Evolutionary conservation across 2,797 vertebrate species (phyloP), one percentile per base, ranked within the genome.

Genomic region (Chelonia mydas): DNA sequence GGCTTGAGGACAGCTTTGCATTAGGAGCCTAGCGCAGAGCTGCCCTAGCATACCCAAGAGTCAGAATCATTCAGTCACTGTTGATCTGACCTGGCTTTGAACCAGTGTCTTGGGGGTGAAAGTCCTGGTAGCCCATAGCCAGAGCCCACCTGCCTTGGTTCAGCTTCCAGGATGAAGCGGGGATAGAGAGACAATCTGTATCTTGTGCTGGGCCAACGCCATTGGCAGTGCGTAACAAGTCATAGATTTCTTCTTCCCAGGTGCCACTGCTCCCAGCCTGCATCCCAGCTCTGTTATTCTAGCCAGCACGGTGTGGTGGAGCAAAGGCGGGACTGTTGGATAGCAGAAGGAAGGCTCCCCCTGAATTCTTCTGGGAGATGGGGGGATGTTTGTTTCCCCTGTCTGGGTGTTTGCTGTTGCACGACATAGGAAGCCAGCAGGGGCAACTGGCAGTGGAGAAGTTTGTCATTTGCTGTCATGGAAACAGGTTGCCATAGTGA

Each of bases 401-500:
- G 5, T 17, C 25, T 86, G 41, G n/a, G 33, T 49, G 33, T 83
- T 59, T 68, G 68, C 72, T 88, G 51, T 88, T 51, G 61, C 53
- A 80, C 59, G 17, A 72, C 68, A 41, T 27, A 54, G 51, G 79
- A 27, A 54, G 19, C n/a, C 76, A 86, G 54, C 8, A 53, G 49
- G 78, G 78, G 49, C 15, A 76, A 49, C 54, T 28, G 23, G 19
- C 45, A 54, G 77, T 25, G 25, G 82, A 65, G 81, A 59, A 50
- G 77, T 88, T 80, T 92, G 68, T 61, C 90, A 79, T 84, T 41
- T 65, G 79, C 79, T 55, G 79, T 61, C 87, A 83, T 82, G 91
- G 91, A 86, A 86, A 89, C 85, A 33, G 49, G 72, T 89, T 89
- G 83, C 79, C 87, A 78, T 82, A 81, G 91, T 16, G 55, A 89